These are phyloP conservation scores for Coregonus clupeaformis DNA, from an alignment of 2,113 vertebrate genomes.

Conservation along the genomic window DNA sequence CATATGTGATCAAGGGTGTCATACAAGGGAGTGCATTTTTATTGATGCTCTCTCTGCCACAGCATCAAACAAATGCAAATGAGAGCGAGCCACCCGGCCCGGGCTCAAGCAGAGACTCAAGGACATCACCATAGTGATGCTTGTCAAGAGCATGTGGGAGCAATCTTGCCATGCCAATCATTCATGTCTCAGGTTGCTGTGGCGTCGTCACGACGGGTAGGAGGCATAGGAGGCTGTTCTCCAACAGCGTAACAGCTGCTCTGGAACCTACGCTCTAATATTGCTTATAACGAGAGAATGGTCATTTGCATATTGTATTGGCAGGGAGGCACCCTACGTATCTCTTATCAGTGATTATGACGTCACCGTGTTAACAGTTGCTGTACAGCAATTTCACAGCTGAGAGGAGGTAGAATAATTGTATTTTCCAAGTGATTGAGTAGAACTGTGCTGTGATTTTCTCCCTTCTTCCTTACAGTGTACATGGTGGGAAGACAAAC, in stretches of 20 bases:
- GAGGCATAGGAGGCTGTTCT: constrained; percentile 30
- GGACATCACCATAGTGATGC: constrained; percentile 38
- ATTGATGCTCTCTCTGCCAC: constrained; percentile 14
- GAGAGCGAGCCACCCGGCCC: constrained; percentile 17
- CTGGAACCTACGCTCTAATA: constrained; percentile 44
- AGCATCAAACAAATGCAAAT: constrained; percentile 31
- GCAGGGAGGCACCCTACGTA: constrained; percentile 57
- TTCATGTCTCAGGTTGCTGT: constrained; percentile 17
- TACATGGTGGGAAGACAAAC: constrained; percentile 11
- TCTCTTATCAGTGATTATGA: constrained; percentile 78
- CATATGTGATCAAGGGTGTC: neutral
- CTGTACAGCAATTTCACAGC: constrained; percentile 79
- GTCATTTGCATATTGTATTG: constrained; percentile 67
- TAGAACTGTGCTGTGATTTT: constrained; percentile 59
- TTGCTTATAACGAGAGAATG: constrained; percentile 49
- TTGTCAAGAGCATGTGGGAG: constrained; percentile 9
- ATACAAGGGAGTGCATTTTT: neutral
- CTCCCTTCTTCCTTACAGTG: constrained; percentile 22
- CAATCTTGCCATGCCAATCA: constrained; percentile 21
- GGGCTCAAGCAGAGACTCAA: constrained; percentile 26
- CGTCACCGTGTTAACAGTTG: constrained; percentile 67
- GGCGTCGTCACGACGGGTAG: constrained; percentile 8
- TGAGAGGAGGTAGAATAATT: constrained; percentile 73
- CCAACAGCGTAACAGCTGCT: constrained; percentile 42
- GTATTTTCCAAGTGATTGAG: constrained; percentile 74